phyloP scores from a whole-genome alignment of 2,797 vertebrate genomes.

The Liparis tanakae region DNA sequence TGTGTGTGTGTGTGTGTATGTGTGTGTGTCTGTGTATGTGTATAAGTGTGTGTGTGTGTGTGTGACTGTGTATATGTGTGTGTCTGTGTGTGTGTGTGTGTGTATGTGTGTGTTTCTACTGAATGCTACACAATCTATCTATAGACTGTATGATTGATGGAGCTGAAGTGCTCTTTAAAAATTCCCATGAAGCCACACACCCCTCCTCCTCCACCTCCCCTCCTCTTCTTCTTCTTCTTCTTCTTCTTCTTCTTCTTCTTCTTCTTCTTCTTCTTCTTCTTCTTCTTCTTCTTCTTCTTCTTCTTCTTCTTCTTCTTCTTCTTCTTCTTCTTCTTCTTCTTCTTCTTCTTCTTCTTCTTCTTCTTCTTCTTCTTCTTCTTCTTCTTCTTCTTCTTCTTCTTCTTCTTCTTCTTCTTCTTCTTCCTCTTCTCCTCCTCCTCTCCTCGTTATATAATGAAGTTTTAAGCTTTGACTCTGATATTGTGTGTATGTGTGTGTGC shows the following conservation, averaged over 20 bases:
- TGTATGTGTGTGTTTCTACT: conserved; percentile 45
- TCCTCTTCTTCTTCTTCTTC: not conserved
- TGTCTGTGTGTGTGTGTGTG: conserved; percentile 46
- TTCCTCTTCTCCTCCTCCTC: not conserved
- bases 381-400: not conserved
- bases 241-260: conserved; percentile 20
- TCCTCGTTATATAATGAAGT: not conserved
- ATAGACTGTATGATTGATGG: conserved; percentile 66
- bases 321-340: too few relatives aligned
- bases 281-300: conserved; percentile 14
- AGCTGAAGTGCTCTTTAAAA: conserved; percentile 46
- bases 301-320: not conserved
- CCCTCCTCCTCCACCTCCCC: conserved; percentile 28
- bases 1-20: conserved; percentile 42
- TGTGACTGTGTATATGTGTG: conserved; percentile 44
- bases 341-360: not conserved
- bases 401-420: conserved; percentile 6
- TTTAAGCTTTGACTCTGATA: conserved; percentile 4
- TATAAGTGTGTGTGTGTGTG: conserved; percentile 50
- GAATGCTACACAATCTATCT: conserved; percentile 70
- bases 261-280: not conserved
- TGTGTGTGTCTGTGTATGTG: conserved; percentile 46
- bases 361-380: conserved; percentile 8
- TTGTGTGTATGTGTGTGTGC: not conserved
- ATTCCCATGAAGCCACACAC: conserved; percentile 52